Percentiles rank a stretch among this genome's conserved stretches.
These are phyloP conservation scores for Prosapia bicincta DNA, from an alignment of 2,888 invertebrate species.

Conservation along the genomic window DNA sequence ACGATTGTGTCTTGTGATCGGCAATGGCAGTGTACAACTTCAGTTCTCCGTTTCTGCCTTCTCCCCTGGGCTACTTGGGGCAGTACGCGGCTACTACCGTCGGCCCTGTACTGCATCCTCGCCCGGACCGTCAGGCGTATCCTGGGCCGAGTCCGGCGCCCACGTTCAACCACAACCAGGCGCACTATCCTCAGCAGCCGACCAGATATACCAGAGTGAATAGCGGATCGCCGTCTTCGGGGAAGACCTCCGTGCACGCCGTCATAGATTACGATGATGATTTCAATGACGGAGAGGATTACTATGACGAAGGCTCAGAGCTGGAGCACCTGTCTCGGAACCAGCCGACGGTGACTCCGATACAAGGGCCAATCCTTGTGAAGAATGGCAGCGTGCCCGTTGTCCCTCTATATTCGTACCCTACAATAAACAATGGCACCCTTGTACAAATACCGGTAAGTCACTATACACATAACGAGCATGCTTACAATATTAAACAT, in stretches of 20 bases:
- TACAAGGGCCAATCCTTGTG: slow-evolving; percentile 78
- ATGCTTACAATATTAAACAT: no score
- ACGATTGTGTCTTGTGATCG: not conserved
- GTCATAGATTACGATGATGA: slow-evolving; percentile 67
- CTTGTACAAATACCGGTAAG: slow-evolving; percentile 90
- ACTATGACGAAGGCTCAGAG: slow-evolving; percentile 46
- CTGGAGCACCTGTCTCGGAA: slow-evolving; percentile 21
- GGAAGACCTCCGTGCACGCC: slow-evolving; percentile 65
- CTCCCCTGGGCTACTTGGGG: slow-evolving; percentile 27
- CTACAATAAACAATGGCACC: slow-evolving; percentile 79
- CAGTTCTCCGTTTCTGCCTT: slow-evolving; percentile 29
- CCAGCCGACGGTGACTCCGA: slow-evolving; percentile 63
- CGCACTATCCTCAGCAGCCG: not conserved
- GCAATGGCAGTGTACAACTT: slow-evolving; percentile 32
- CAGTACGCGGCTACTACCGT: slow-evolving; percentile 8
- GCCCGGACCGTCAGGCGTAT: slow-evolving; percentile 42
- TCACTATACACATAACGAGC: slow-evolving; percentile 39
- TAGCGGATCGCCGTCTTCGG: slow-evolving; percentile 42
- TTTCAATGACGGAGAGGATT: slow-evolving; percentile 58
- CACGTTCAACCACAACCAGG: slow-evolving; percentile 21
- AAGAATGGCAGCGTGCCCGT: slow-evolving; percentile 85
- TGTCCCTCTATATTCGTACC: slow-evolving; percentile 80
- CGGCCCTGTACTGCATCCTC: slow-evolving; percentile 39
- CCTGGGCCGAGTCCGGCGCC: slow-evolving; percentile 21
- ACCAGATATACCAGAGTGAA: slow-evolving; percentile 45